These are phyloP conservation scores for Sceloporus undulatus DNA, from an alignment of 2,113 vertebrate species.

Conservation along the genomic window DNA sequence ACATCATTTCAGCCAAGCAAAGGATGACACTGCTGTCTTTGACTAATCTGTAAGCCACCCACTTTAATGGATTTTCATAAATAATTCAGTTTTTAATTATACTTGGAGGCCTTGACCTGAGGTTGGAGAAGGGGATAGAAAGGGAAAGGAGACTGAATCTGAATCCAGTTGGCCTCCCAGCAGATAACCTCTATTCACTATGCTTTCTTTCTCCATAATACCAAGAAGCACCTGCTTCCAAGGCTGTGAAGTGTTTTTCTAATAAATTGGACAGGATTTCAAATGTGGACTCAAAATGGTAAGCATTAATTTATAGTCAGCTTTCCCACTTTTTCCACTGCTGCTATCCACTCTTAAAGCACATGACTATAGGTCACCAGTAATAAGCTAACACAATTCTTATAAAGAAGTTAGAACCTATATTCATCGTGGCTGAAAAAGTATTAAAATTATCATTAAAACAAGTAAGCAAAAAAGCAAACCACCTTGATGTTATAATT, in stretches of 20 bases:
- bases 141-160: constrained; percentile 28
- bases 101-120: constrained; percentile 76
- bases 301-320: constrained; percentile 21
- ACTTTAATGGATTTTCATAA: constrained; percentile 84
- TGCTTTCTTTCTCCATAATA: constrained; percentile 28
- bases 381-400: neutral
- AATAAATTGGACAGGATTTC: constrained; percentile 43
- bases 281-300: constrained; percentile 8
- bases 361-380: neutral
- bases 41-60: constrained; percentile 79
- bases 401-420: neutral
- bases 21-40: constrained; percentile 68
- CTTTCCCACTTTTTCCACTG: neutral
- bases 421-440: neutral
- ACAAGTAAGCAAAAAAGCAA: neutral
- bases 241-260: constrained; percentile 38
- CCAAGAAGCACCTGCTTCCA: constrained; percentile 52
- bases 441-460: neutral
- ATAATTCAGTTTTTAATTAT: constrained; percentile 94
- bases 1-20: constrained; percentile 59
- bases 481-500: neutral
- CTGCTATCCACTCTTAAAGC: rapidly evolving
- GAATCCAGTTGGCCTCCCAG: constrained; percentile 63
- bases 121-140: constrained; percentile 69
- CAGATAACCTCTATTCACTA: constrained; percentile 54